Conservation (phyloP, 2,113 vertebrate genomes). For the Ploceus nigricollis region DNA sequence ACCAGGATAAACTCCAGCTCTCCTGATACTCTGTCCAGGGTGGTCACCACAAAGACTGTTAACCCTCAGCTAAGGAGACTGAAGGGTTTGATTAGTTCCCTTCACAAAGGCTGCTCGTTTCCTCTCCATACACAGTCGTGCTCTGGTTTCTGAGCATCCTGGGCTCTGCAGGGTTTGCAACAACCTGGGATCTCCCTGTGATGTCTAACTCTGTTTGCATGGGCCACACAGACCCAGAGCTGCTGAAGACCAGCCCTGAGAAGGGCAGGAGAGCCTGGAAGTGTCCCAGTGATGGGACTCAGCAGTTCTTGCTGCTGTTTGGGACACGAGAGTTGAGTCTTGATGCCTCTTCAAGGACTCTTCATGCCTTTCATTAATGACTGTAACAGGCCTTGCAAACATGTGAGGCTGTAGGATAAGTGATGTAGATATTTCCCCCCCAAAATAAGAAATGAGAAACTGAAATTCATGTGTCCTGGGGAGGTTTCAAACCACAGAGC, state of each 20-base stretch:
- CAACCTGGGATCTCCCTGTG: neutral
- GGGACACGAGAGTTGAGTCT: neutral
- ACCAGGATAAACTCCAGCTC: neutral
- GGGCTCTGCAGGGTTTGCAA: neutral
- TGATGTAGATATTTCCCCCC: neutral
- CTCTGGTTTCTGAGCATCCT: neutral
- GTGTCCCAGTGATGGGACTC: no score
- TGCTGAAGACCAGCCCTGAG: neutral
- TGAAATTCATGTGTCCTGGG: neutral
- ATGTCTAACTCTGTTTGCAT: neutral
- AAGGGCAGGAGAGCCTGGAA: neutral
- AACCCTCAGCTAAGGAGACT: neutral
- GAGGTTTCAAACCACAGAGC: neutral
- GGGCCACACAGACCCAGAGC: neutral
- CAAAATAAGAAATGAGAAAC: neutral
- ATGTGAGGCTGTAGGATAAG: neutral
- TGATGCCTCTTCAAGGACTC: neutral
- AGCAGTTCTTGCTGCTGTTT: neutral
- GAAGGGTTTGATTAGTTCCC: neutral
- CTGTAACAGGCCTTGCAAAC: neutral
- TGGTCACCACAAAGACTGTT: neutral
- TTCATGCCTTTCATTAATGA: neutral
- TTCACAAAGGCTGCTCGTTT: neutral
- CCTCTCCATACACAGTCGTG: rapidly evolving
- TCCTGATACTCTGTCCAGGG: neutral